Base-by-base conservation (phyloP, 2,113 vertebrate genomes). In the Triplophysa tibetana region DNA sequence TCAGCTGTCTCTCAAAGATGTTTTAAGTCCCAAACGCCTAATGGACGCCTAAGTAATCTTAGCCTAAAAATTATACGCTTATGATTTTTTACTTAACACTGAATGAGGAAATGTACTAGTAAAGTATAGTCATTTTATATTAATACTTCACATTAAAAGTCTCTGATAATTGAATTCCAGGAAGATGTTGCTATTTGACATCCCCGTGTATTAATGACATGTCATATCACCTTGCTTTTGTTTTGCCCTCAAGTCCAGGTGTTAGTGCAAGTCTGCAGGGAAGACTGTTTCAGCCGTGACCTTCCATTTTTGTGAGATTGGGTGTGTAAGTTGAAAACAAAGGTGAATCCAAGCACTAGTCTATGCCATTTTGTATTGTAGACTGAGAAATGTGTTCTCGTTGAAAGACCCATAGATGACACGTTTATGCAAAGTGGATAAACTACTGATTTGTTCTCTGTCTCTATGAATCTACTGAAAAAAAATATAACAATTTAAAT, bases 141-240 rank as follows among this genome's bases (percentile, higher is more conserved):
- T 90, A 89, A 89, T 89, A 85, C 60, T 82, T 83, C 69, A 83
- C 87, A 90, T 91, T 92, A 89, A 85, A 83, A 88, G 81, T 75
- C 78, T 33, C 7, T 93, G 70, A 91, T 91, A 83, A 89, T 90
- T 90, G 60, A 91, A 85, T 60, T 48, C 33, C 68, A 62, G 65
- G 60, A 86, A 89, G 88, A 85, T 86, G 38, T 85, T 85, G 72
- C 21, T 45, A 87, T 86, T 84, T 89, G 62, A 66, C 83, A 72
- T 86, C 69, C 67, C 64, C 29, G 78, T 68, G 64, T 81, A 67
- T 74, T 88, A 84, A 86, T 88, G 81, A 78, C 86, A 84, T 74
- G 73, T 80, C 81, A 84, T 82, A 76, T 82, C 70, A 83, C 81
- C 45, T 13, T 67, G 11, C 54, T 64, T 43, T 45, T 54, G 19